Evolutionary conservation across 2,797 vertebrate species (phyloP).

Genomic region (Micropoecilia bifurca): DNA sequence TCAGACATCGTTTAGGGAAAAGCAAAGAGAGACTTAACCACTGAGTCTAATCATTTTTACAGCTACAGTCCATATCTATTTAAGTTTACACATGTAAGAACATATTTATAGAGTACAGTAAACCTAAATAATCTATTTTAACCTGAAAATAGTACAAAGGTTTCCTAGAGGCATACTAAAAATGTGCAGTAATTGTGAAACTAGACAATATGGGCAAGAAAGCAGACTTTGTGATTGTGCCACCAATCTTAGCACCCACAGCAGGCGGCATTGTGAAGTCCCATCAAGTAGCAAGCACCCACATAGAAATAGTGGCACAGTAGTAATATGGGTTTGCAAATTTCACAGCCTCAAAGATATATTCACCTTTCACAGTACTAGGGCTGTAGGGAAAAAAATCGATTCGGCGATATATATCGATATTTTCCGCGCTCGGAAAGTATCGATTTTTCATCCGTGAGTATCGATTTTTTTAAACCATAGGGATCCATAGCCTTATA

Average conservation of each 20-base stretch:
- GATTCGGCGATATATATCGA: too few species aligned
- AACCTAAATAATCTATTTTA: neutral
- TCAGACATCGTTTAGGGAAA: slow-evolving; percentile 1
- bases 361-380: neutral
- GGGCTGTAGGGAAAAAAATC: too few species aligned
- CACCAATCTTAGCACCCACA: slow-evolving; percentile 21
- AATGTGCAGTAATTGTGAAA: neutral
- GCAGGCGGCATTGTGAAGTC: slow-evolving; percentile 12
- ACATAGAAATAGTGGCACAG: slow-evolving; percentile 22
- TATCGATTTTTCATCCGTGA: too few species aligned
- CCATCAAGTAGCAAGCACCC: slow-evolving; percentile 11
- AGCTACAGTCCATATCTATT: neutral
- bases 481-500: too few species aligned
- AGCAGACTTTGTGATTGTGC: slow-evolving; percentile 11
- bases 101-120: neutral
- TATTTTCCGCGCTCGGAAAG: too few species aligned
- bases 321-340: neutral
- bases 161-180: neutral
- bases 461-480: too few species aligned
- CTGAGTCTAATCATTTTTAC: neutral
- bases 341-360: neutral
- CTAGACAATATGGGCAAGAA: slow-evolving; percentile 3
- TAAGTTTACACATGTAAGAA: neutral
- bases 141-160: neutral
- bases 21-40: neutral